Evolutionary conservation across 92 coral and sea anemone genomes (phyloP), one percentile per base, ranked within the genome.

Genomic region (Muricea muricata): DNA sequence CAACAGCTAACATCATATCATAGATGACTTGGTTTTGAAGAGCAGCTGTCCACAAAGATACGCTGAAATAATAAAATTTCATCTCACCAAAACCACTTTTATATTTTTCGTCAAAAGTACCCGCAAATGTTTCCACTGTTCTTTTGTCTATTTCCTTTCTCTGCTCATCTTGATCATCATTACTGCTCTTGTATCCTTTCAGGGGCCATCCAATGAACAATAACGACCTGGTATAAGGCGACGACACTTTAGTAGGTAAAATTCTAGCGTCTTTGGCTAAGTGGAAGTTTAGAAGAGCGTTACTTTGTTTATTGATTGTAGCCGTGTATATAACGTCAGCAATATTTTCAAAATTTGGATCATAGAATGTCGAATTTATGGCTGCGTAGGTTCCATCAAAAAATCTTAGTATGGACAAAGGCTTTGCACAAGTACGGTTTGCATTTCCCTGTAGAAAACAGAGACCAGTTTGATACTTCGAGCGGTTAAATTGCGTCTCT

Each of bases 1-100:
- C 96, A n/a, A 47, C 39, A 1, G 91, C 96, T 39, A 92, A 91
- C 63, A 90, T 41, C 76, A 92, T 87, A 48, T 90, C 96, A 25
- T 46, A 75, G 40, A 92, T 55, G 34, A 92, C 90, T 75, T 90
- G 93, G 31, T 66, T 79, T 14, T 85, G 78, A 2, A 87, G 73
- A 15, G 91, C 79, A 26, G 83, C 78, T 61, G 80, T 68, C 84
- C 85, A 75, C 72, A 92, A 54, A 9, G 90, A 63, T 13, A 60
- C 41, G 77, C 82, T 86, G 31, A 73, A 57, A 58, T 87, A 92
- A n/a, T 84, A 86, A 17, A 92, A 82, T 37, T 87, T 90, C 84
- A 90, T 68, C 12, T 65, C 84, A 5, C 90, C 96, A 25, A 92
- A 46, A 0, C 90, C 90, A 35, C 85, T 74, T 33, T 84, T 26